Conservation (phyloP, 2,113 vertebrate species). For the Corvus cornix region DNA sequence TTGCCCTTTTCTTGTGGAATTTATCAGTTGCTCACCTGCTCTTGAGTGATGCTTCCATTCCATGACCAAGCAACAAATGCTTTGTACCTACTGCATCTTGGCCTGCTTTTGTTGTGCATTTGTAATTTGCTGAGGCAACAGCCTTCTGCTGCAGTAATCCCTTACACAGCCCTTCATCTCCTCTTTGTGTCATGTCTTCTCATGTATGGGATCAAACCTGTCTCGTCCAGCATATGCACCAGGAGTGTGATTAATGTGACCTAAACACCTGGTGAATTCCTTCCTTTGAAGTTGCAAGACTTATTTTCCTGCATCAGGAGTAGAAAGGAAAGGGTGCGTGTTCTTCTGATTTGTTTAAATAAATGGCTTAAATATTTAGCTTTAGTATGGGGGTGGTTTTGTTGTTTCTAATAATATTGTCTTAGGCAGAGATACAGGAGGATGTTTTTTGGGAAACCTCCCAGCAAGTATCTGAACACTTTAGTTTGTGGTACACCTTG, state of each 20-base stretch:
- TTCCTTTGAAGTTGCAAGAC: neutral
- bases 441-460: neutral
- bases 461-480: neutral
- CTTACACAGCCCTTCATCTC: neutral
- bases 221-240: accelerated
- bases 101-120: neutral
- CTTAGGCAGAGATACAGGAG: neutral
- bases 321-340: neutral
- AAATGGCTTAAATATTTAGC: conserved; percentile 1
- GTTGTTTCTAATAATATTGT: conserved; percentile 17
- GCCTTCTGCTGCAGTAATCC: neutral
- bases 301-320: neutral
- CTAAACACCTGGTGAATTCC: neutral
- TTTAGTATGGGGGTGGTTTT: neutral
- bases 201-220: neutral
- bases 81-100: neutral
- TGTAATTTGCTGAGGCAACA: neutral
- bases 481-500: neutral
- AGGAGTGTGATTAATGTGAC: neutral
- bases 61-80: neutral
- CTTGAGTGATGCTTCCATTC: neutral
- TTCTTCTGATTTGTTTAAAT: neutral
- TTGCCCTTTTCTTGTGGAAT: neutral
- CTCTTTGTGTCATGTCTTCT: neutral
- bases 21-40: neutral